A percentile compares a stretch with the other conserved stretches of the same genome.
Evolutionary conservation across 2,797 vertebrate genomes (phyloP).

Genomic region (Lophotriccus pileatus): DNA sequence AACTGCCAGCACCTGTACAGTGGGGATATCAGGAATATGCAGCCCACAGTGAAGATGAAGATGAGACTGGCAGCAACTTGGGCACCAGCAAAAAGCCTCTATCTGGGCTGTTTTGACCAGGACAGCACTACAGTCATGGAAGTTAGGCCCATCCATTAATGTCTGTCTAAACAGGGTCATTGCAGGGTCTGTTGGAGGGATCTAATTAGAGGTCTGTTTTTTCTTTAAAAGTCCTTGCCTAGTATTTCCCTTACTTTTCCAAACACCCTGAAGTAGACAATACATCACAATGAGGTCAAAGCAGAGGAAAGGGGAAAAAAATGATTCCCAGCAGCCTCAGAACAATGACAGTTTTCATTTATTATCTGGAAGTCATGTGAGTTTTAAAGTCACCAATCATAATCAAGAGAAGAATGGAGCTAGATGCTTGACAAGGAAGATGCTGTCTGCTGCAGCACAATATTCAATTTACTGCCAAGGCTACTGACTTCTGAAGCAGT

Average conservation of each 20-base stretch:
- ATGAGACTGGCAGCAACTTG: background rate
- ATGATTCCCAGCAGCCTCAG: background rate
- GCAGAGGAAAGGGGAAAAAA: constrained; percentile 7
- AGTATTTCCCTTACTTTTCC: constrained; percentile 58
- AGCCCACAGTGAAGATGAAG: background rate
- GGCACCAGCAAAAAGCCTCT: background rate
- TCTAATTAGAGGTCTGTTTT: constrained; percentile 64
- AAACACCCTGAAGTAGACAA: constrained; percentile 63
- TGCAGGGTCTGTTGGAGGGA: constrained; percentile 31
- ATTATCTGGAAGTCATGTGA: constrained; percentile 54
- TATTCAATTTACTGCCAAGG: constrained; percentile 65
- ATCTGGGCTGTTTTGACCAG: background rate
- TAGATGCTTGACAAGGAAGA: constrained; percentile 57
- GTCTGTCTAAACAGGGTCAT: constrained; percentile 46
- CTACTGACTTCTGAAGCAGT: constrained; percentile 31
- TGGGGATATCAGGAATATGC: rapidly evolving
- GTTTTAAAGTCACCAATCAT: constrained; percentile 68
- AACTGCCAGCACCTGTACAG: background rate
- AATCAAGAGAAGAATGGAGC: constrained; percentile 62
- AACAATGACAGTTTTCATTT: constrained; percentile 66
- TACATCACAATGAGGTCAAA: constrained; percentile 72
- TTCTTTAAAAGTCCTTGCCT: constrained; percentile 66
- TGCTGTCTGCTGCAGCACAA: constrained; percentile 12
- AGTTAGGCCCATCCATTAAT: constrained; percentile 36
- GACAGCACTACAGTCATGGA: background rate